A percentile compares a stretch with the other conserved stretches of the same genome.
These are phyloP conservation scores for Semnornis frantzii DNA, from an alignment of 2,113 vertebrate species.

Conservation along the genomic window DNA sequence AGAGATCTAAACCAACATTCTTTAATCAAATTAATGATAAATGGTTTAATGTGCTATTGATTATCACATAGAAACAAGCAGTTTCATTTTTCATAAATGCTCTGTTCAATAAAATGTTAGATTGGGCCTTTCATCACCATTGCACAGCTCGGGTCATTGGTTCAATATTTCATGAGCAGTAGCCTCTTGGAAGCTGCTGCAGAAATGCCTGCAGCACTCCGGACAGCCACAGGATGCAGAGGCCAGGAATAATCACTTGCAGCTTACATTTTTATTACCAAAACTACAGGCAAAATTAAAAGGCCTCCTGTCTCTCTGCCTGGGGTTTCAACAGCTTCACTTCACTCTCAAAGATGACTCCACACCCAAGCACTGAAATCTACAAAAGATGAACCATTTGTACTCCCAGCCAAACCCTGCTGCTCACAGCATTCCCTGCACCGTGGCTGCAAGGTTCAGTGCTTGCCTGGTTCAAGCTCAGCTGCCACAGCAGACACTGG, in stretches of 20 bases:
- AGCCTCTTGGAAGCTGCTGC: conserved; percentile 22
- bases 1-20: conserved; percentile 16
- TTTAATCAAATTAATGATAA: conserved; percentile 73
- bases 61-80: conserved; percentile 70
- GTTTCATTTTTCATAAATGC: conserved; percentile 75
- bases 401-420: rapidly evolving
- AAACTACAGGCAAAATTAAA: conserved; percentile 25
- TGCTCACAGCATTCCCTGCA: neutral
- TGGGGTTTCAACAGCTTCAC: neutral
- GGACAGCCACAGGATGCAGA: conserved; percentile 16
- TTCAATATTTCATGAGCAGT: conserved; percentile 67
- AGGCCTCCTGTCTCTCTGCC: neutral
- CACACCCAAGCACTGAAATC: neutral
- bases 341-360: neutral
- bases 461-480: neutral
- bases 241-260: conserved; percentile 26
- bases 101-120: conserved; percentile 71
- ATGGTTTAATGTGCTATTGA: conserved; percentile 75
- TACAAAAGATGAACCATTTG: neutral
- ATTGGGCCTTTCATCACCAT: conserved; percentile 70
- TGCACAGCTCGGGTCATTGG: conserved; percentile 57
- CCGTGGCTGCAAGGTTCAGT: neutral
- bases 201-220: conserved; percentile 46
- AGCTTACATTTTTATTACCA: conserved; percentile 31
- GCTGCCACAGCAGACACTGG: neutral